Base-by-base conservation (phyloP, 1,140 invertebrate genomes). In the Lepidurus couesii region DNA sequence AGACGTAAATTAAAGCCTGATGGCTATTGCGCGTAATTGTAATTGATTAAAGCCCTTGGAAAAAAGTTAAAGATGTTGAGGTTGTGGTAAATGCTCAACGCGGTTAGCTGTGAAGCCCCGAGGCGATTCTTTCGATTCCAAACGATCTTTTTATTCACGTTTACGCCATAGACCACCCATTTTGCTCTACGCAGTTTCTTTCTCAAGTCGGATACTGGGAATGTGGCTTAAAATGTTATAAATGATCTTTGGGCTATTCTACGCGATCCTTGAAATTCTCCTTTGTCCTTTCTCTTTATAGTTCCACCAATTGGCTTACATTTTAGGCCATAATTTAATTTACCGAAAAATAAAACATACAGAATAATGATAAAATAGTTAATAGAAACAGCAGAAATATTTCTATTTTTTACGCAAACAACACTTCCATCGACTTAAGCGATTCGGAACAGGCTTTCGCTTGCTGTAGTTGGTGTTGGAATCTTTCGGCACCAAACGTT, bases 1-100 rank as follows among this genome's bases (percentile, higher is more conserved):
- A 65, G 9, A 65, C 53, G 53, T 65, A 65, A 65, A 65, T 65
- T 65, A 65, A 65, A 16, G 13, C 2, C 21, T 65, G 21, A 65
- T 16, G 53, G 53, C 16, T 65, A 65, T 65, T 65, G 53, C 53
- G 16, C 53, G 53, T 65, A 65, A 65, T 65, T 65, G 53, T 65
- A 65, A 65, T 65, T 65, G 53, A 65, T 65, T 65, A 65, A 65
- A 65, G 53, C 21, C 16, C 53, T 65, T 65, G 53, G 4, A 9
- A 34, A 34, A 65, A 21, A 65, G 53, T 65, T 65, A 65, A 65
- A 65, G 53, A 13, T 21, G 21, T 65, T 65, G 21, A 65, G 53
- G 21, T 65, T 65, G 53, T 65, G 53, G 16, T n/a, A 65, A 11
- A 65, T 65, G 21, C 9, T 34, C 34, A 13, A 65, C 53, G 53